Conservation (phyloP, 2,113 vertebrate genomes). For the Girardinichthys multiradiatus region DNA sequence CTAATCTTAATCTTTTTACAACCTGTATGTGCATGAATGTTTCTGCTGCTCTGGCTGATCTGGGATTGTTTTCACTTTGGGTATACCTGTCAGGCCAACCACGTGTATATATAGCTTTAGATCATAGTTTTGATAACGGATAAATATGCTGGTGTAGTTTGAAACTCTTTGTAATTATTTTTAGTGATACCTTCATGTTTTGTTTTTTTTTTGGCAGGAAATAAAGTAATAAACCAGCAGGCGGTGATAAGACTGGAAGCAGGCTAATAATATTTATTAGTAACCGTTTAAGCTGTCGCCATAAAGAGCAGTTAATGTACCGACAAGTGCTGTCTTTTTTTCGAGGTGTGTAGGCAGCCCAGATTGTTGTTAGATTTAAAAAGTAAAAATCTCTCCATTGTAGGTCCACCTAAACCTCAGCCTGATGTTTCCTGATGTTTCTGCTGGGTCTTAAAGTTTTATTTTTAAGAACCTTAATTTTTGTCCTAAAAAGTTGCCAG, state of each 20-base stretch:
- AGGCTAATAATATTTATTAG: not conserved
- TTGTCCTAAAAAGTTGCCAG: too few relatives aligned
- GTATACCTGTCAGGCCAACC: not conserved
- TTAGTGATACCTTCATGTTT: too few relatives aligned
- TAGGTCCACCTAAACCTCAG: not conserved
- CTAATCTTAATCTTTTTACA: slow-evolving; percentile 42
- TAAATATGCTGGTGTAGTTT: not conserved
- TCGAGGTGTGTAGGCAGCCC: too few relatives aligned
- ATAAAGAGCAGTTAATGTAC: not conserved
- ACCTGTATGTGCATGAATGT: not conserved
- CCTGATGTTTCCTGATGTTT: not conserved
- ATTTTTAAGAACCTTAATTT: too few relatives aligned
- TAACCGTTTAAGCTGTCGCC: not conserved
- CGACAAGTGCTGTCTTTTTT: too few relatives aligned
- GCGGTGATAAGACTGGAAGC: not conserved
- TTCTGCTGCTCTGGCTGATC: not conserved
- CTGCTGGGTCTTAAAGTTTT: too few relatives aligned
- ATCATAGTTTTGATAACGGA: not conserved
- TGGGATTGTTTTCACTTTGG: not conserved
- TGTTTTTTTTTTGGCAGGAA: not conserved
- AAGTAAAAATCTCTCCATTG: too few relatives aligned
- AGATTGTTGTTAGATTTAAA: too few relatives aligned
- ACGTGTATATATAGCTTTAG: not conserved
- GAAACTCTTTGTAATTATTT: too few relatives aligned
- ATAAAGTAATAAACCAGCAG: not conserved